Percentiles rank a stretch among this genome's conserved stretches.
Conservation (phyloP, 2,888 invertebrate species). For the Syrista parreyssii region DNA sequence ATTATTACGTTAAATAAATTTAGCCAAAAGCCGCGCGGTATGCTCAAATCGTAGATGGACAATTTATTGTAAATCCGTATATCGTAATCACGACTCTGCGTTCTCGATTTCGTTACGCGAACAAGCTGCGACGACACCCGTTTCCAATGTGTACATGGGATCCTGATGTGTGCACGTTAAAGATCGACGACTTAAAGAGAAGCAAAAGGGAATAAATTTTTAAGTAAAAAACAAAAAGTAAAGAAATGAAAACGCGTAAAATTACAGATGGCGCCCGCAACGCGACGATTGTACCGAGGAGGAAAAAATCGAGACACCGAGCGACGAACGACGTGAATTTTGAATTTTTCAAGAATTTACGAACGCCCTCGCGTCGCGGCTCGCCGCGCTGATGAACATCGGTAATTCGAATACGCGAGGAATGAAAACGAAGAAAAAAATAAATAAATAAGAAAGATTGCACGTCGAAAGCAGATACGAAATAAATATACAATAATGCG, state of each 20-base stretch:
- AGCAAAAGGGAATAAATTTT: constrained; percentile 15
- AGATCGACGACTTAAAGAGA: constrained; percentile 6
- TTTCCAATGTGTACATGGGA: constrained; percentile 6
- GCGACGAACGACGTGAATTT: not conserved
- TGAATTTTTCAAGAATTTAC: not conserved
- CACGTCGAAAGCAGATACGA: constrained; percentile 27
- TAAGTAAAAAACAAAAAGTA: constrained; percentile 22
- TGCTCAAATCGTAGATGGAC: constrained; percentile 53
- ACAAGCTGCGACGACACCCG: constrained; percentile 9
- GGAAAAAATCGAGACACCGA: not conserved
- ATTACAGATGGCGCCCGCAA: not conserved
- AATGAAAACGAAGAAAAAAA: not conserved
- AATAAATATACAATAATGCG: constrained; percentile 39
- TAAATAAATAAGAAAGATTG: constrained; percentile 8
- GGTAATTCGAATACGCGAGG: not conserved
- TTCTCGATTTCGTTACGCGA: not conserved
- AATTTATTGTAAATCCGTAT: constrained; percentile 13
- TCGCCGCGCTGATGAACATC: not conserved
- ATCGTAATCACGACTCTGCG: not conserved
- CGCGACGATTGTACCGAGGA: too few species aligned
- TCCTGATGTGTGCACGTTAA: not conserved
- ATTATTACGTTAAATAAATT: not conserved
- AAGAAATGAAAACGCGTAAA: constrained; percentile 17
- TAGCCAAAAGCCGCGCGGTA: constrained; percentile 51
- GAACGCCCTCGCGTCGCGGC: not conserved